Evolutionary conservation across 2,888 invertebrate genomes (phyloP), one percentile per base, ranked within the genome.

Genomic region (Gastracanthus pulcherrimus): DNA sequence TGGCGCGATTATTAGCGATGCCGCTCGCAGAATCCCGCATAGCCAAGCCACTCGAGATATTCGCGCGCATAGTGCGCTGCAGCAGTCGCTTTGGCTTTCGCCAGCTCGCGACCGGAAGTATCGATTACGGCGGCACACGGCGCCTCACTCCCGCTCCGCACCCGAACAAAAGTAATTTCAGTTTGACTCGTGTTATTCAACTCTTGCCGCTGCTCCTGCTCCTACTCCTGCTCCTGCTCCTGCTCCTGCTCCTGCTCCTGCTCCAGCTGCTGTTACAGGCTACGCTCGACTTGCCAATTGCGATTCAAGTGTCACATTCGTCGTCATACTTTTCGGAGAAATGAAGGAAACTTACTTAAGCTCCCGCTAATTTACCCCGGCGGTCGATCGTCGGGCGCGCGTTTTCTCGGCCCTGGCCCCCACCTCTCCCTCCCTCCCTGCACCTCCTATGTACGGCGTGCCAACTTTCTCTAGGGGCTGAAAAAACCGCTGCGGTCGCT

Each of bases 101-200:
- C 36, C n/a, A 16, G 48, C 48, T 60, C 41, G 45, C 74, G 31
- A 41, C 16, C 69, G 76, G 69, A 76, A 78, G 71, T 78, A 78
- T 78, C 77, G 77, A 78, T 78, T 71, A 78, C 62, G 71, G 62
- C 62, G 29, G 13, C 41, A n/a, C n/a, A n/a, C 36, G 75, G 36
- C 48, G 75, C 66, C 51, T 36, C 66, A 31, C n/a, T n/a, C 45
- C 5, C 26, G 36, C 26, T 2, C 60, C 26, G 23, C 58, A 7
- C 45, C 23, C 74, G 72, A 79, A 79, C 79, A 79, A 79, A 79
- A 79, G 72, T 79, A 66, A 79, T 79, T 74, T 67, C 58, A 67
- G 64, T 45, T 66, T 64, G 72, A 80, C 34, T 80, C 74, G 60
- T 58, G 74, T 80, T 74, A 71, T 70, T 71, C 70, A 62, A 78